These are phyloP conservation scores for Sakesphorus luctuosus DNA, from an alignment of 2,113 vertebrate genomes.

Conservation along the genomic window DNA sequence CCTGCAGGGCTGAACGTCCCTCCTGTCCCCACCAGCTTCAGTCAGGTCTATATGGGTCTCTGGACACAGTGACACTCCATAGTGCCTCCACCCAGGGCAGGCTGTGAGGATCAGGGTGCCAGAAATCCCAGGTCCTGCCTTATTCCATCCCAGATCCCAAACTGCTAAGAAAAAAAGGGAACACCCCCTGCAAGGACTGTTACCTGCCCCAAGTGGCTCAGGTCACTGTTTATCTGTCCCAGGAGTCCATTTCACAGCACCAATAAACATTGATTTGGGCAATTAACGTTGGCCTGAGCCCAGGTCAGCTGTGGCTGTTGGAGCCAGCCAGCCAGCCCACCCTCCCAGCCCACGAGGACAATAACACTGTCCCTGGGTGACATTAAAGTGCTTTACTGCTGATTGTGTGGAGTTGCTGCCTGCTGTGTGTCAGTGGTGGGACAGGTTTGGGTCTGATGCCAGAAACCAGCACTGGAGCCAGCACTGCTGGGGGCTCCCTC, in stretches of 20 bases:
- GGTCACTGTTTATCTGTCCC: background rate
- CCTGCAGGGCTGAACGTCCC: background rate
- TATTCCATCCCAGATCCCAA: background rate
- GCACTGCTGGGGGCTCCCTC: background rate
- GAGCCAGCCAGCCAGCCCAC: background rate
- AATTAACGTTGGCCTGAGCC: fast-evolving
- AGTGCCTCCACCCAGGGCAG: background rate
- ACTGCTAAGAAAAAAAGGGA: background rate
- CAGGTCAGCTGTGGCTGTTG: background rate
- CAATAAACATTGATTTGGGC: background rate
- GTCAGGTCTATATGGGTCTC: background rate
- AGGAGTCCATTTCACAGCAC: background rate
- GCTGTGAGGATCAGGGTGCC: background rate
- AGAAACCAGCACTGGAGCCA: background rate
- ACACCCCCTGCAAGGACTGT: background rate
- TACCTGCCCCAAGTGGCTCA: background rate
- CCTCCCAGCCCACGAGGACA: background rate
- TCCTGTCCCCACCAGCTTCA: background rate
- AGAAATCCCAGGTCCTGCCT: background rate
- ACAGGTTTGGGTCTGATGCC: background rate
- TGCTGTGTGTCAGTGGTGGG: background rate
- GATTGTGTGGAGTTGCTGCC: background rate
- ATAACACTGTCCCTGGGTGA: background rate
- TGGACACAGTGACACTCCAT: background rate
- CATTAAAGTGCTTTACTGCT: background rate